Conservation (phyloP, 2,888 invertebrate genomes). For the Thera obeliscata region DNA sequence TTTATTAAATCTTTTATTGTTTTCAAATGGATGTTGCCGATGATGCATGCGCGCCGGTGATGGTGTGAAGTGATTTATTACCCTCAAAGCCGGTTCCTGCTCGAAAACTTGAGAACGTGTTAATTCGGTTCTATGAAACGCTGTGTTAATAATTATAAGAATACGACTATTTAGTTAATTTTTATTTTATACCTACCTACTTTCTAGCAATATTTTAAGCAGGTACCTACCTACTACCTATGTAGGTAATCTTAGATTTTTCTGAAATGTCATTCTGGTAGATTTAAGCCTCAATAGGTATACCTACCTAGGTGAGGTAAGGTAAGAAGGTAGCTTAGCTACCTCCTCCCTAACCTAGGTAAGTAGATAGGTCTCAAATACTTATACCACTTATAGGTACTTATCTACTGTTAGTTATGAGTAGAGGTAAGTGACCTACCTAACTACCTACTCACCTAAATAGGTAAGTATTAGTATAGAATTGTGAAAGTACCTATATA, state of each 20-base stretch:
- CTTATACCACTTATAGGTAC: too few relatives aligned
- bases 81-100: slow-evolving; percentile 58
- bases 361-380: background rate
- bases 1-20: slow-evolving; percentile 56
- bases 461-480: background rate
- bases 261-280: too few relatives aligned
- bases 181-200: background rate
- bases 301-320: too few relatives aligned
- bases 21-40: slow-evolving; percentile 29
- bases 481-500: too few relatives aligned
- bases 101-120: slow-evolving; percentile 42
- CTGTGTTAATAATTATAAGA: background rate
- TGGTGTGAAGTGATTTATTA: slow-evolving; percentile 36
- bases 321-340: too few relatives aligned
- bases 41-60: slow-evolving; percentile 39
- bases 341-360: background rate
- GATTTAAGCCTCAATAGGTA: too few relatives aligned
- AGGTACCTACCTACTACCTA: background rate
- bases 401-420: too few relatives aligned
- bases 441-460: too few relatives aligned
- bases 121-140: slow-evolving; percentile 23
- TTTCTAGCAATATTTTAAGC: background rate
- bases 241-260: too few relatives aligned
- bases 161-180: slow-evolving; percentile 3
- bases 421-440: too few relatives aligned